Conservation (phyloP, 2,113 vertebrate genomes). For the Crypturellus undulatus region DNA sequence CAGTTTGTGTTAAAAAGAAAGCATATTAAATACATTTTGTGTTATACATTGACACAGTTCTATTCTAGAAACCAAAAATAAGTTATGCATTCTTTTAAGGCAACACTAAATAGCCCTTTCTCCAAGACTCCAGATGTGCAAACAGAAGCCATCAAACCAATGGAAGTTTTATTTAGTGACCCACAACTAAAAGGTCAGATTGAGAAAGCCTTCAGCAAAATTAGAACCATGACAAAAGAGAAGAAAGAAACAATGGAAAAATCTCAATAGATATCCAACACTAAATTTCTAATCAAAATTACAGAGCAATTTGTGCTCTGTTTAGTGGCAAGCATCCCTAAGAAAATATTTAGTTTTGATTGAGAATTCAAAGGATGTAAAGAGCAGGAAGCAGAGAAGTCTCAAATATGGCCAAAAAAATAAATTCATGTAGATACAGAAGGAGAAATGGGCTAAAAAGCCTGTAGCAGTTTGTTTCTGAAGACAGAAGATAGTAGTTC, state of each 20-base stretch:
- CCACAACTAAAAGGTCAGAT: background rate
- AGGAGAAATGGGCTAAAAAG: background rate
- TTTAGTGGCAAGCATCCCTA: background rate
- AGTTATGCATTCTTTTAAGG: background rate
- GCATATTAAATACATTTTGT: background rate
- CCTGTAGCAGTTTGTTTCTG: background rate
- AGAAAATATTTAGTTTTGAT: background rate
- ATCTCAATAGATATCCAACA: background rate
- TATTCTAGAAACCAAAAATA: background rate
- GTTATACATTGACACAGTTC: background rate
- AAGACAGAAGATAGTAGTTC: background rate
- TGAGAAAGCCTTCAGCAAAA: background rate
- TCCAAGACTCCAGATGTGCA: background rate
- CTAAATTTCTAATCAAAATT: background rate
- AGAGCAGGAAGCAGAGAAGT: background rate
- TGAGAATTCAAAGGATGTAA: background rate
- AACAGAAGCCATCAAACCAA: background rate
- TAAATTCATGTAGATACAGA: background rate
- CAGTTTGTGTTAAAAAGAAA: background rate
- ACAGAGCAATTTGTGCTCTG: background rate
- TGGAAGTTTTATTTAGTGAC: background rate
- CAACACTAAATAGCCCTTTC: background rate
- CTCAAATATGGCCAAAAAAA: background rate
- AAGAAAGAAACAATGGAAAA: background rate
- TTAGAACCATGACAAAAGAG: background rate